Conservation (phyloP, 2,888 invertebrate genomes). For the Catocala fraxini region DNA sequence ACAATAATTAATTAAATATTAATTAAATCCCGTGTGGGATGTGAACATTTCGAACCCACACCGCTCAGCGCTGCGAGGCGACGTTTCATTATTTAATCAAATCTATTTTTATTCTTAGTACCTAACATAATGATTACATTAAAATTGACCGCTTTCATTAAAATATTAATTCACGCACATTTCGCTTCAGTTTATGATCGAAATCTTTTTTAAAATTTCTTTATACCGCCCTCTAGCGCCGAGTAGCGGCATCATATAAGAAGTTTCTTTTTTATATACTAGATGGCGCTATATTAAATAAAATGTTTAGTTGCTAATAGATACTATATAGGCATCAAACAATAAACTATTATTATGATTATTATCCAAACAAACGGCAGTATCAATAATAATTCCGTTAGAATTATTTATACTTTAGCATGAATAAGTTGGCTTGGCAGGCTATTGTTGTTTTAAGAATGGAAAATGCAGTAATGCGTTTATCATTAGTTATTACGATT, state of each 20-base stretch:
- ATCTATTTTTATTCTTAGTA: too few relatives aligned
- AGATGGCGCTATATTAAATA: slow-evolving; percentile 53
- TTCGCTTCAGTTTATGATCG: too few relatives aligned
- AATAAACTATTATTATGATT: too few relatives aligned
- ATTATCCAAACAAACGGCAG: not conserved
- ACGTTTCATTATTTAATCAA: too few relatives aligned
- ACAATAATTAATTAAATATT: too few relatives aligned
- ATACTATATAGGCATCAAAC: not conserved
- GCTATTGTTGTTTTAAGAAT: slow-evolving; percentile 13
- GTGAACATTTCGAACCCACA: too few relatives aligned
- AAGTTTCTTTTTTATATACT: slow-evolving; percentile 6
- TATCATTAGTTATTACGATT: not conserved
- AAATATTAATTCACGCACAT: too few relatives aligned
- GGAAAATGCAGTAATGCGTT: not conserved
- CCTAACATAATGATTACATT: too few relatives aligned
- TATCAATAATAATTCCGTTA: not conserved
- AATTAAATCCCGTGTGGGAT: too few relatives aligned
- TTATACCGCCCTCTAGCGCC: slow-evolving; percentile 61
- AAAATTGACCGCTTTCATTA: too few relatives aligned
- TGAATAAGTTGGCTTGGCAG: slow-evolving; percentile 12
- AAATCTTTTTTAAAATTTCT: not conserved
- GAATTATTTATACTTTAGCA: slow-evolving; percentile 7
- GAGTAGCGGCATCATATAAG: slow-evolving; percentile 61
- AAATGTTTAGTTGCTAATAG: not conserved
- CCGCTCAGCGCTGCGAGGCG: too few relatives aligned